These are phyloP conservation scores for Myopa testacea DNA, from an alignment of 2,888 invertebrate genomes.

Conservation along the genomic window DNA sequence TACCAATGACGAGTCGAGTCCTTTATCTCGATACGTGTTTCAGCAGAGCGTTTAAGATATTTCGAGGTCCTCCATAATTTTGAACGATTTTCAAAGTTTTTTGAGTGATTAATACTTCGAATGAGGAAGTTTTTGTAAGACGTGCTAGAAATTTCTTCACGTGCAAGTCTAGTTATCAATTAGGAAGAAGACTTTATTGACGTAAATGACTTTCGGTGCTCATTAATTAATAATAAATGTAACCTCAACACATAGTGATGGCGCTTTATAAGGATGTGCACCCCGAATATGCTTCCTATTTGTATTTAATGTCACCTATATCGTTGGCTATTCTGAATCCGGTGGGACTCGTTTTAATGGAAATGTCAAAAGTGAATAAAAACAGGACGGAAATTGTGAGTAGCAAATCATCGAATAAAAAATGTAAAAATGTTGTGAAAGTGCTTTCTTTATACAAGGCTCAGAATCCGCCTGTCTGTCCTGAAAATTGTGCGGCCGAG, in stretches of 20 bases:
- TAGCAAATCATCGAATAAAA: background rate
- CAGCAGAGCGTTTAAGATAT: too few relatives aligned
- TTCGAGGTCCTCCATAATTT: too few relatives aligned
- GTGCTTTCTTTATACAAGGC: slow-evolving; percentile 42
- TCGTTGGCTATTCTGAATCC: slow-evolving; percentile 93
- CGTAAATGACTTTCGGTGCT: too few relatives aligned
- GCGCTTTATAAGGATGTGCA: slow-evolving; percentile 88
- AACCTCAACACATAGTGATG: slow-evolving; percentile 72
- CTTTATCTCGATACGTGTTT: too few relatives aligned
- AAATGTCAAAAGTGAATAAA: slow-evolving; percentile 73
- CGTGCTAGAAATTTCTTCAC: too few relatives aligned
- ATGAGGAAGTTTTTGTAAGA: too few relatives aligned
- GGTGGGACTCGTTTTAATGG: slow-evolving; percentile 89
- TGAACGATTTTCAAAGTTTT: too few relatives aligned
- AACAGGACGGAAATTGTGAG: slow-evolving; percentile 58
- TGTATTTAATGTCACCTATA: slow-evolving; percentile 95
- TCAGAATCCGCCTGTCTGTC: slow-evolving; percentile 58
- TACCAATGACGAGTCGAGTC: too few relatives aligned
- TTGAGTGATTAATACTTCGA: too few relatives aligned
- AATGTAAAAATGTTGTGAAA: slow-evolving; percentile 6
- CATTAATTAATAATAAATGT: too few relatives aligned
- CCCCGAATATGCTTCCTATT: slow-evolving; percentile 89
- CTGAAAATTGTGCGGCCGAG: slow-evolving; percentile 61
- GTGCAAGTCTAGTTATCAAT: too few relatives aligned
- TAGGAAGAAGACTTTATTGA: too few relatives aligned